Base-by-base conservation (phyloP, 2,888 invertebrate genomes). In the Scaptomyza flava region DNA sequence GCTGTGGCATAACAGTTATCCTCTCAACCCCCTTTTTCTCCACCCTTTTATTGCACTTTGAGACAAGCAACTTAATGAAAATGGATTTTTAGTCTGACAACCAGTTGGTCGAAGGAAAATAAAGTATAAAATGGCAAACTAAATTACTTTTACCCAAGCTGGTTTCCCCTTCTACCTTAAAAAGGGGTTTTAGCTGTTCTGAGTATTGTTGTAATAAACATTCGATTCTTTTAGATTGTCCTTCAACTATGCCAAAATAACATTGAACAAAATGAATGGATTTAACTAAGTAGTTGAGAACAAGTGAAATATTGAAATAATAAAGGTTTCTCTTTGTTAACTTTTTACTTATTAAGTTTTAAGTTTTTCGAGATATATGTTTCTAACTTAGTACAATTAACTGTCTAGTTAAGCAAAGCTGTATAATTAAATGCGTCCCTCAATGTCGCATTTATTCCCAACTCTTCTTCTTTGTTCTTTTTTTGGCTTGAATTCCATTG, bases 41-140 rank as follows among this genome's bases (percentile, higher is more conserved):
- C 3, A 14, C 8, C n/a, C n/a, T 31, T 46, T 27, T 53, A 27
- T 27, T 27, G 9, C 36, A 20, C 20, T 41, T 43, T 23, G 17
- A 30, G 33, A 30, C 47, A 48, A 57, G 65, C 54, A 72, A 63
- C 63, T 59, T 78, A 81, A 83, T 85, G 73, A 81, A 76, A 76
- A 84, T 76, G 76, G 76, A 73, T 66, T 81, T 84, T 78, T 72
- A 70, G 68, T 70, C 64, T 47, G 12, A 30, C 46, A 38, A 33
- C 8, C 33, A 17, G 33, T 50, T 36, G 36, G 34, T 2, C 7
- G 9, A 41, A 20, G 30, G 27, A 42, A 63, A 43, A 54, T 11
- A 43, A 23, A 20, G 12, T 42, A 11, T 23, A 23, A 36, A 11
- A 11, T 23, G 23, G 52, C 8, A n/a, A 36, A 54, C 2, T 23